Base-by-base conservation (phyloP, 2,113 vertebrate species). In the Vulpes vulpes region DNA sequence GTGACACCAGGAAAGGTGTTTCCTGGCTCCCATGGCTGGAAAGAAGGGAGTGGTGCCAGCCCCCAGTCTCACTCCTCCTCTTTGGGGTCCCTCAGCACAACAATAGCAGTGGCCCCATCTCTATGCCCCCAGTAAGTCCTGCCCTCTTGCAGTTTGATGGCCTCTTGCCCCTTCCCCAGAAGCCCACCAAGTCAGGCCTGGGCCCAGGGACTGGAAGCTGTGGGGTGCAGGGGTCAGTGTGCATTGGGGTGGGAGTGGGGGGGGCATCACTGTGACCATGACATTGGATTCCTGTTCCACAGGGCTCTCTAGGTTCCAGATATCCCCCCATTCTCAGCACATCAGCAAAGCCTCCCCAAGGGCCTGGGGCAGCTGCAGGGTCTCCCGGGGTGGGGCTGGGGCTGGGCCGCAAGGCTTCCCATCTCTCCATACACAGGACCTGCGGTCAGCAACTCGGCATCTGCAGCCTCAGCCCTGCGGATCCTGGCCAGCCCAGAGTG, bases 211-310 rank as follows among this genome's bases (percentile, higher is more conserved):
- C 22, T 14, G 67, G 7, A 23, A 32, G 67, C 35, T 38, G 25
- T 30, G 4, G 35, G 43, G 11, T 8, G 65, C 35, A 51, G 89
- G 35, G 73, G 27, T 9, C 55, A 15, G 57, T 2, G 8, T 19
- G 19, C 30, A 1, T 8, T 1, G 19, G 4, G 73, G 22, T 1
- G 1, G 22, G 43, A 2, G 62, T 43, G 35, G 22, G 3, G 49
- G 49, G 4, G 2, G 1, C 0, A 16, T 65, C 1, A 1, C 12
- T 0, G 2, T 25, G 27, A 32, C 14, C 6, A 0, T 53, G n/a
- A 27, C 3, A 10, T 1, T 10, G 0, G 65, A 32, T 19, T 30
- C 49, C 59, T 2, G 55, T 27, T 4, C 65, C 6, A 32, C 30
- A 43, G 51, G 82, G 82, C 17, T 22, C 30, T 22, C 30, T 64